phyloP scores from a whole-genome alignment of 2,888 invertebrate species.

The Leptopilina myrica region DNA sequence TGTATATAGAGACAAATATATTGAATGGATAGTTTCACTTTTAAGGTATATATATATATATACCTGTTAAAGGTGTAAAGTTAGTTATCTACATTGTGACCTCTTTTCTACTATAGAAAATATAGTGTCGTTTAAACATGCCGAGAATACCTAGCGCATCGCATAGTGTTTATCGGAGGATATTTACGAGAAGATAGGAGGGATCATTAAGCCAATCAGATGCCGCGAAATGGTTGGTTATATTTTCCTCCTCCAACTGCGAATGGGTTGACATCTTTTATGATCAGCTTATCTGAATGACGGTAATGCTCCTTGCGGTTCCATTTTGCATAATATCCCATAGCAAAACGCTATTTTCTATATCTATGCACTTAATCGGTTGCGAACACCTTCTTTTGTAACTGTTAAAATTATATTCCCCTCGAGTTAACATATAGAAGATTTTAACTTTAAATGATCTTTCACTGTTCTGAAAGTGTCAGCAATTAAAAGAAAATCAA shows the following conservation, averaged over 20 bases:
- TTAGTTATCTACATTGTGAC: constrained; percentile 13
- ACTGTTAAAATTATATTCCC: constrained; percentile 26
- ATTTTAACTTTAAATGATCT: no score
- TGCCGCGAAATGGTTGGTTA: constrained; percentile 56
- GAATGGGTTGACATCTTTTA: constrained; percentile 61
- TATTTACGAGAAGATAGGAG: constrained; percentile 58
- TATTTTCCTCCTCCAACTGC: constrained; percentile 54
- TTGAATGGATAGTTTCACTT: neutral
- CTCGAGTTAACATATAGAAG: neutral
- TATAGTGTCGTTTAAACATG: constrained; percentile 7
- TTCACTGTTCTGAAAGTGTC: no score
- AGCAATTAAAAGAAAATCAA: no score
- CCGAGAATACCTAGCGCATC: constrained; percentile 22
- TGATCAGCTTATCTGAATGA: constrained; percentile 58
- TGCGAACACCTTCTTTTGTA: constrained; percentile 41
- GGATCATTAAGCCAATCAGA: constrained; percentile 60
- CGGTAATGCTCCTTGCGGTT: constrained; percentile 33
- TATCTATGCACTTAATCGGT: constrained; percentile 40
- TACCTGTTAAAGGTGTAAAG: constrained; percentile 4
- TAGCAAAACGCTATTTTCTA: constrained; percentile 3
- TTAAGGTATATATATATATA: neutral
- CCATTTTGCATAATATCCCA: constrained; percentile 26
- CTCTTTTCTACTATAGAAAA: constrained; percentile 16
- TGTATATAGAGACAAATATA: neutral
- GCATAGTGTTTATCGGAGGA: constrained; percentile 42